A percentile compares a stretch with the other conserved stretches of the same genome.
These are phyloP conservation scores for Galaxias olidus DNA, from an alignment of 2,797 vertebrate species.

Conservation along the genomic window DNA sequence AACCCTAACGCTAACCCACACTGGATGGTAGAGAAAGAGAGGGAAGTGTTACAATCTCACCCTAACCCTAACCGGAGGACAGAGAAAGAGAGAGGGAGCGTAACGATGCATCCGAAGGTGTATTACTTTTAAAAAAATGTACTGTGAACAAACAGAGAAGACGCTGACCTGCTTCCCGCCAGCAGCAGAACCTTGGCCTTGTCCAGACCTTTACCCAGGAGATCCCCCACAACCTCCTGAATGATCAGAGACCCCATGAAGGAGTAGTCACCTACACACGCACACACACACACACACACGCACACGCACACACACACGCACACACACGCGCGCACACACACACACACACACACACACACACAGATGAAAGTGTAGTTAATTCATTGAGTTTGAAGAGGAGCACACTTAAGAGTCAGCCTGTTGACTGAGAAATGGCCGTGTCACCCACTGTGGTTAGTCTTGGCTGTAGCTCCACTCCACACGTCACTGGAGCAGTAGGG, in stretches of 20 bases:
- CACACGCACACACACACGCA: too few species aligned
- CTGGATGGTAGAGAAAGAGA: too few species aligned
- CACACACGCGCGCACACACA: too few species aligned
- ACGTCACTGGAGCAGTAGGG: slow-evolving; percentile 97
- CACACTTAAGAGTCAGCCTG: too few species aligned
- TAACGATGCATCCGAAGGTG: too few species aligned
- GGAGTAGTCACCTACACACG: slow-evolving; percentile 76
- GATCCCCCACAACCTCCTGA: slow-evolving; percentile 83
- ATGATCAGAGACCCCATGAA: slow-evolving; percentile 89
- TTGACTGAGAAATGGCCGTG: not conserved
- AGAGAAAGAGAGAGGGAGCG: too few species aligned
- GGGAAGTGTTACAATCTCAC: too few species aligned
- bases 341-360: not conserved
- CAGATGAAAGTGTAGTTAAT: not conserved
- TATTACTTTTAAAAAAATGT: not conserved
- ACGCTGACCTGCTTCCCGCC: slow-evolving; percentile 75
- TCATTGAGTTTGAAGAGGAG: too few species aligned
- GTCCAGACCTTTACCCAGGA: slow-evolving; percentile 79
- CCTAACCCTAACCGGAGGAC: too few species aligned
- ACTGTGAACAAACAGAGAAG: not conserved
- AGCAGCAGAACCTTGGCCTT: slow-evolving; percentile 83
- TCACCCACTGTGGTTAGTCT: slow-evolving; percentile 85
- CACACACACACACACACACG: not conserved
- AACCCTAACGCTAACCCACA: too few species aligned
- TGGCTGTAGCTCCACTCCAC: slow-evolving; percentile 89